phyloP scores from a whole-genome alignment of 2,113 vertebrate species.

The Chionis minor region DNA sequence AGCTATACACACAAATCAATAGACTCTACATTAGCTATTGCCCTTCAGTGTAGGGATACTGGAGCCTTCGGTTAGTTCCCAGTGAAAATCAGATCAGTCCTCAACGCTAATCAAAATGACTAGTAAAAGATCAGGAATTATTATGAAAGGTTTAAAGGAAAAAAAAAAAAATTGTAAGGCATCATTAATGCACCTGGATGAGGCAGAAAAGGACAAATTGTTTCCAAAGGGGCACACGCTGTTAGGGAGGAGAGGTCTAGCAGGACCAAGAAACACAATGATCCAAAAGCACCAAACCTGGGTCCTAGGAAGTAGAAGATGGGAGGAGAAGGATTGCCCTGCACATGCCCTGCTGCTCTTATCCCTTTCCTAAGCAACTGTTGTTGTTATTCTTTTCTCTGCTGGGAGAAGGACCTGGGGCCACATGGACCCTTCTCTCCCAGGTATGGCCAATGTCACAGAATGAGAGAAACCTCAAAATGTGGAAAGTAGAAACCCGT shows the following conservation, averaged over 20 bases:
- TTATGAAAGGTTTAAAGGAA: background rate
- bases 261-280: background rate
- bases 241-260: background rate
- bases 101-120: background rate
- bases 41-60: background rate
- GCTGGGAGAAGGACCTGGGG: background rate
- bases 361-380: background rate
- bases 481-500: background rate
- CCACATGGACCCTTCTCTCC: background rate
- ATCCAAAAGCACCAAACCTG: background rate
- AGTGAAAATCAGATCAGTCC: background rate
- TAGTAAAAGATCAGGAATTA: background rate
- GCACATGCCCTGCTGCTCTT: background rate
- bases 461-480: background rate
- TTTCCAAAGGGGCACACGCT: rapidly evolving
- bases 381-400: background rate
- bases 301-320: background rate
- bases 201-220: background rate
- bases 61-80: background rate
- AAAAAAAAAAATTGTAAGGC: background rate
- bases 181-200: background rate
- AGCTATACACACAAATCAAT: background rate
- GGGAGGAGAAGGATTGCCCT: background rate
- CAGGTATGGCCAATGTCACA: rapidly evolving
- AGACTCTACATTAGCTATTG: background rate